phyloP scores from a whole-genome alignment of 2,888 invertebrate species.

The Parapristionchus giblindavisi region DNA sequence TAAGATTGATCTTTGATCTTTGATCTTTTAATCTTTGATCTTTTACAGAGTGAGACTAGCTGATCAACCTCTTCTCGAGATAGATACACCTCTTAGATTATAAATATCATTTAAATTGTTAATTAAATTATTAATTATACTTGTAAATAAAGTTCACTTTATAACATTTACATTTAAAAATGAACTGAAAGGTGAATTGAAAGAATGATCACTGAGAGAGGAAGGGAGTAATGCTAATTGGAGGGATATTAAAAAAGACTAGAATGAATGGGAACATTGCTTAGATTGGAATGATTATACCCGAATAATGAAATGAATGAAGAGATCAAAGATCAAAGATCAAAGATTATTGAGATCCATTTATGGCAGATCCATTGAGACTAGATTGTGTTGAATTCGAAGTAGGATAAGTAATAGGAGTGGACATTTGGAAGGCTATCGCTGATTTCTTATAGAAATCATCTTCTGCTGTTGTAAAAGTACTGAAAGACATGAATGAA shows the following conservation, averaged over 20 bases:
- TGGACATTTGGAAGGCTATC: too few species aligned
- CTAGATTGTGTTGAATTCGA: neutral
- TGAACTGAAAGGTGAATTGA: neutral
- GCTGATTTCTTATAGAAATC: too few species aligned
- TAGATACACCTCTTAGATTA: slow-evolving; percentile 40
- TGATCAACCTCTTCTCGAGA: slow-evolving; percentile 15
- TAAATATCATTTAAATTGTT: slow-evolving; percentile 3
- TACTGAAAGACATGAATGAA: too few species aligned
- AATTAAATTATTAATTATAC: neutral
- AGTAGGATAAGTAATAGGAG: too few species aligned
- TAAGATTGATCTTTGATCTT: slow-evolving; percentile 4
- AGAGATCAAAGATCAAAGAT: too few species aligned
- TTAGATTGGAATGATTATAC: too few species aligned
- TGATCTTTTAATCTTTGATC: neutral
- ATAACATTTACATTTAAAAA: neutral
- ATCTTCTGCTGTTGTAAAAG: too few species aligned
- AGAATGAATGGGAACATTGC: too few species aligned
- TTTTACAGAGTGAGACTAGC: slow-evolving; percentile 4
- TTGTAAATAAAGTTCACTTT: neutral
- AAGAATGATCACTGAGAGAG: too few species aligned
- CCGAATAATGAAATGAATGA: too few species aligned
- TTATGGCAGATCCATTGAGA: neutral
- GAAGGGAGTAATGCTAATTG: too few species aligned
- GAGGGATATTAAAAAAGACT: too few species aligned
- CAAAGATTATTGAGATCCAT: neutral